These are phyloP conservation scores for Myotis myotis DNA, from an alignment of 2,797 vertebrate species.

Conservation along the genomic window DNA sequence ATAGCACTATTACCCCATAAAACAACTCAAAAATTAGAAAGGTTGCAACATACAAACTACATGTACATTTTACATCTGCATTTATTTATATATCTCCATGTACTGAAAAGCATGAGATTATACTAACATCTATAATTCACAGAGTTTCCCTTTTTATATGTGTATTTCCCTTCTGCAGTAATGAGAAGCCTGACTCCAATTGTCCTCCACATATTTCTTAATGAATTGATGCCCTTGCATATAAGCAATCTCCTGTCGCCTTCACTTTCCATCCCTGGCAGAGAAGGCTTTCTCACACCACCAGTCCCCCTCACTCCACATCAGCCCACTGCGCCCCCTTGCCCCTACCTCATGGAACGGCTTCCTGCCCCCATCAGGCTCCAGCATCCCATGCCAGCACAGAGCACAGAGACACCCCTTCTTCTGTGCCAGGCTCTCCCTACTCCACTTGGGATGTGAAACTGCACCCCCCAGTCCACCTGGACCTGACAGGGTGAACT, in stretches of 20 bases:
- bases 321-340: too few relatives aligned
- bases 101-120: background rate
- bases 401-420: background rate
- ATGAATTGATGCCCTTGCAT: background rate
- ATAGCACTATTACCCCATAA: background rate
- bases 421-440: too few relatives aligned
- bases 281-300: background rate
- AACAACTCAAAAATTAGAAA: slow-evolving; percentile 19
- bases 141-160: background rate
- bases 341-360: background rate
- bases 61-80: background rate
- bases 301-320: background rate
- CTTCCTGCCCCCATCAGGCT: background rate
- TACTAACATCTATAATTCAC: background rate
- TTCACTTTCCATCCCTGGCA: background rate
- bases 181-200: background rate
- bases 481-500: background rate
- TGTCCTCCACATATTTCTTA: background rate
- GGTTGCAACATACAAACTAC: background rate
- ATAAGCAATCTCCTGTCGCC: background rate
- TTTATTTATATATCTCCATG: background rate
- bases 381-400: background rate
- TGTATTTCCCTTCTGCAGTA: background rate
- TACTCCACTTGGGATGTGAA: background rate
- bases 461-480: background rate